Conservation (phyloP, 2,888 invertebrate genomes). For the Apamea sordens region DNA sequence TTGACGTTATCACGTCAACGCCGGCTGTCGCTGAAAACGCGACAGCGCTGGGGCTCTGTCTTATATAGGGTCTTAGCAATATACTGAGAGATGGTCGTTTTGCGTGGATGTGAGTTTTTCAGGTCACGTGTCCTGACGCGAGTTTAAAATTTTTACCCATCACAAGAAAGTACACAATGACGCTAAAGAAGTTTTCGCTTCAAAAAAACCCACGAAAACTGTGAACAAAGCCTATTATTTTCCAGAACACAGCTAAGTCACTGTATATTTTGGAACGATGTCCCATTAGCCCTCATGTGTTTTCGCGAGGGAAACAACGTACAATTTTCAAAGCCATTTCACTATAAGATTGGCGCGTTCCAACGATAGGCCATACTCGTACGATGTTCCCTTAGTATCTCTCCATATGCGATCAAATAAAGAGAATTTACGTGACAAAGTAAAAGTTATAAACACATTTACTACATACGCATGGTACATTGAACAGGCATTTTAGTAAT, state of each 20-base stretch:
- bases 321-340: slow-evolving; percentile 55
- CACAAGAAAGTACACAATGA: no score
- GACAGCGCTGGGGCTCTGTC: no score
- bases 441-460: background rate
- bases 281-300: slow-evolving; percentile 8
- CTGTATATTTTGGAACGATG: background rate
- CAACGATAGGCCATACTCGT: slow-evolving; percentile 28
- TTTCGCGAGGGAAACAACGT: background rate
- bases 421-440: background rate
- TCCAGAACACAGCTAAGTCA: background rate
- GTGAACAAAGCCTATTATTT: background rate
- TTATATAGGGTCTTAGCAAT: no score
- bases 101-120: no score
- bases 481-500: no score
- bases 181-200: no score
- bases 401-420: background rate
- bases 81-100: no score
- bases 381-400: background rate
- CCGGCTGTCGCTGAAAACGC: no score
- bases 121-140: no score
- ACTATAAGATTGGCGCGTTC: slow-evolving; percentile 31
- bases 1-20: no score
- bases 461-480: no score
- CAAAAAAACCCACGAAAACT: background rate
- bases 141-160: no score